These are phyloP conservation scores for Echinometra lucunter DNA, from an alignment of 53 echinoderm and acorn worm genomes.

Conservation along the genomic window DNA sequence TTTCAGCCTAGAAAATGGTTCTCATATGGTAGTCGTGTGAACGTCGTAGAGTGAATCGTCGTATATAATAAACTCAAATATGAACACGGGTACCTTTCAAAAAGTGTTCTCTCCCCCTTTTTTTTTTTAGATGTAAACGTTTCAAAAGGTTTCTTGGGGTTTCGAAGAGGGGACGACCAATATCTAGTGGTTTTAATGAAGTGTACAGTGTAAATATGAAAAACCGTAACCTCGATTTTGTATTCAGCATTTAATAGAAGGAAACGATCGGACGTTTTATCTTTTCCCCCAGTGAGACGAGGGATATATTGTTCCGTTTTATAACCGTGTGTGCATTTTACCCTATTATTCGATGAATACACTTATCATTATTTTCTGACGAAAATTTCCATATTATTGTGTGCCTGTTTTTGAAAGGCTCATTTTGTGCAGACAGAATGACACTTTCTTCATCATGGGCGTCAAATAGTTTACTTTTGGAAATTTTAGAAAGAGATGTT, in stretches of 20 bases:
- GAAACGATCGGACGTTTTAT: not conserved
- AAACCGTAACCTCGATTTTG: slow-evolving; percentile 58
- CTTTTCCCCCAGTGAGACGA: not conserved
- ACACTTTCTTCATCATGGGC: not conserved
- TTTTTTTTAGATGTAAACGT: not conserved
- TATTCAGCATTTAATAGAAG: not conserved
- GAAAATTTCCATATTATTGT: slow-evolving; percentile 49
- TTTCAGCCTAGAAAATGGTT: not conserved
- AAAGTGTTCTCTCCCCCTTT: not conserved
- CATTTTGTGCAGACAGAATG: slow-evolving; percentile 48
- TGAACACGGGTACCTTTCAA: not conserved
- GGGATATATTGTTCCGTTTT: slow-evolving; percentile 24
- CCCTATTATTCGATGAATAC: slow-evolving; percentile 35
- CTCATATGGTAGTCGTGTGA: not conserved
- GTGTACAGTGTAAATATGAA: slow-evolving; percentile 56
- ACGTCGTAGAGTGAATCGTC: not conserved
- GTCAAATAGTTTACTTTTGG: slow-evolving; percentile 12
- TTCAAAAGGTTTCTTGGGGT: not conserved
- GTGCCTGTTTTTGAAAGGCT: slow-evolving; percentile 54
- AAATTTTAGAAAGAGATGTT: not conserved
- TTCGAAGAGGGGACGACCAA: not conserved
- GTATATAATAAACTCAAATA: not conserved
- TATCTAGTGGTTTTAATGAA: not conserved
- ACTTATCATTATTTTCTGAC: not conserved
- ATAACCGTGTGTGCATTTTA: slow-evolving; percentile 67